phyloP scores from a whole-genome alignment of 2,888 invertebrate genomes.

The Amblyteles armatorius region DNA sequence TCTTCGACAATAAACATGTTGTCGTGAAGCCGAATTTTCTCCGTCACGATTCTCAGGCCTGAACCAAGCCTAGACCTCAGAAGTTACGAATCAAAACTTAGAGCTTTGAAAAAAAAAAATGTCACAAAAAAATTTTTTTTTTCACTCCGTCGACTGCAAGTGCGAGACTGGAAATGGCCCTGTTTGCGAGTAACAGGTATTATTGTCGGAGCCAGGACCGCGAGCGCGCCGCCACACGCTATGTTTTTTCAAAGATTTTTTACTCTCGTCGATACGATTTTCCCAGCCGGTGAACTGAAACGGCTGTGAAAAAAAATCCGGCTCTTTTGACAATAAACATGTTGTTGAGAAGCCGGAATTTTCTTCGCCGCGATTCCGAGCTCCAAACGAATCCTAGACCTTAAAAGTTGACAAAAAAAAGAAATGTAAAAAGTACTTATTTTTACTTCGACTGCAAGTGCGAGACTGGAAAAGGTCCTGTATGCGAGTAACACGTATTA shows the following conservation, averaged over 20 bases:
- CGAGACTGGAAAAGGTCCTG: slow-evolving; percentile 10
- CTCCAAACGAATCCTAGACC: no score
- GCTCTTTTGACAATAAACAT: no score
- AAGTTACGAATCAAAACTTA: background rate
- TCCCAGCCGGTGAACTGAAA: background rate
- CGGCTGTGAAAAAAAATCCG: background rate
- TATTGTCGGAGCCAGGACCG: slow-evolving; percentile 31
- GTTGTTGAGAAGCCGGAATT: no score
- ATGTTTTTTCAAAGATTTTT: slow-evolving; percentile 4
- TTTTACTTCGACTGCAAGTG: background rate
- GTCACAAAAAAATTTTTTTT: background rate
- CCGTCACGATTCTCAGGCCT: no score
- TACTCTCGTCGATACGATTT: background rate
- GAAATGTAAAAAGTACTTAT: background rate
- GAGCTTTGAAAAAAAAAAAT: background rate
- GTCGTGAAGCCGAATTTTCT: no score
- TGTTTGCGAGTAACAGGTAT: slow-evolving; percentile 21
- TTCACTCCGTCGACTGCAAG: background rate
- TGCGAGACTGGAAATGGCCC: background rate
- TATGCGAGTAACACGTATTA: slow-evolving; percentile 25
- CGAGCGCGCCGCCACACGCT: background rate
- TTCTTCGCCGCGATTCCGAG: no score
- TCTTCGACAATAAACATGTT: no score
- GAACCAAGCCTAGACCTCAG: no score
- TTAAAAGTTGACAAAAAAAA: background rate